Evolutionary conservation across 30 jellyfish, hydroid and myxozoan species (phyloP), one percentile per base, ranked within the genome.

Genomic region (Aurelia coerulea): DNA sequence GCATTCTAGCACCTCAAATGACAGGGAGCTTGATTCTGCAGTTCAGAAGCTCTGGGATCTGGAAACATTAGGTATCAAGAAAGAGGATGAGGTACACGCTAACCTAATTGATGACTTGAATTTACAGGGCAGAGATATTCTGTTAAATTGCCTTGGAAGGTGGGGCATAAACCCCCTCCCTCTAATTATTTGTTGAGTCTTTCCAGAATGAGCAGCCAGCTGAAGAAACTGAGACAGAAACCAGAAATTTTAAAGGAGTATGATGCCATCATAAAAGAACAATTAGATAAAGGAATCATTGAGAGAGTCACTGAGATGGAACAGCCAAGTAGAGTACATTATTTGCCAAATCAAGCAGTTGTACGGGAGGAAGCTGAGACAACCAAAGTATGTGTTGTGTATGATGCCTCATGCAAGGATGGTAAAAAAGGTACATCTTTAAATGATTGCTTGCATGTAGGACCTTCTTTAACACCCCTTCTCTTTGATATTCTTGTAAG

Each of bases 81-180:
- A 73, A 34, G 88, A 73, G 50, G 67, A 85, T 37, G 78, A 74
- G 29, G 94, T 64, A 33, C 83, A 85, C 73, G 81, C 74, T 62
- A 31, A 32, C 37, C 65, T 85, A 11, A 60, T 85, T 60, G 94
- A 85, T 53, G 74, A 74, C 35, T 85, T 35, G 35, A 29, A 13
- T 85, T 85, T 52, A 60, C 89, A 73, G 88, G 94, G 56, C 16
- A 75, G 52, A 64, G 94, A 41, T 85, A 85, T 85, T 73, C 88
- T 35, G 88, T 85, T 5, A 63, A 69, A 60, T 60, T 85, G 19
- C 94, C 94, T n/a, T 85, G 94, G 94, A 85, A 85, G 70, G 83
- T 73, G 19, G 94, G 94, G 46, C 94, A 85, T 51, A 53, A 65
- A 18, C 94, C 94, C 41, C 41, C 59, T 65, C 94, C 94, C 37